These are phyloP conservation scores for Leptopilina drosophilae DNA, from an alignment of 2,888 invertebrate species.

Conservation along the genomic window DNA sequence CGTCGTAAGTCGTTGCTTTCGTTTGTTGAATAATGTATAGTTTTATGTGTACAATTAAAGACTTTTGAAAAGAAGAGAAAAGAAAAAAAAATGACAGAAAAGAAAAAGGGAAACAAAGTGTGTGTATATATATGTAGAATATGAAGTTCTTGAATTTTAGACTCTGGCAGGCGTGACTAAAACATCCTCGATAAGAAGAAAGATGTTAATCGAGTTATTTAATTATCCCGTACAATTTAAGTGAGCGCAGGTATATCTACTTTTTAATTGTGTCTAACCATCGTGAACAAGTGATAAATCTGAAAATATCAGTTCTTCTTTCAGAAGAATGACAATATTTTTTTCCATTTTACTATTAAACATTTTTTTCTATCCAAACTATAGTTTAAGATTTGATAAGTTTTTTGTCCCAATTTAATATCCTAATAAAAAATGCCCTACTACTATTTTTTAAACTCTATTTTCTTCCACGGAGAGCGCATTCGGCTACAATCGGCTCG, in stretches of 20 bases:
- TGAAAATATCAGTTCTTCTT: background rate
- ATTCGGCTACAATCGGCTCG: no score
- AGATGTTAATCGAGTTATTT: slow-evolving; percentile 39
- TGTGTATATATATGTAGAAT: background rate
- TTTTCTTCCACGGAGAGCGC: no score
- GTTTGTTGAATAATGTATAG: slow-evolving; percentile 16
- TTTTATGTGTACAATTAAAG: slow-evolving; percentile 26
- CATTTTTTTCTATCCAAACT: no score
- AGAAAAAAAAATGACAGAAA: no score
- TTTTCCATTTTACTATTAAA: no score
- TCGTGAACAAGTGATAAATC: background rate
- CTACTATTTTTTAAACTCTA: no score
- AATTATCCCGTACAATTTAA: slow-evolving; percentile 23
- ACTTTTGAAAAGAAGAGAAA: background rate
- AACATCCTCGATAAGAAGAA: slow-evolving; percentile 31
- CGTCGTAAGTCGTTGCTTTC: slow-evolving; percentile 14
- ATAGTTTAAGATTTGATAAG: no score
- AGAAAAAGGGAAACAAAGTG: slow-evolving; percentile 15
- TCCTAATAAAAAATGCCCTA: no score
- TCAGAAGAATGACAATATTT: background rate
- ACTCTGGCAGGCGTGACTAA: slow-evolving; percentile 36
- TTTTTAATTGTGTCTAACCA: background rate
- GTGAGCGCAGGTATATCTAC: slow-evolving; percentile 7
- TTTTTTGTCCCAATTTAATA: no score
- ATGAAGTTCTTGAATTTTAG: slow-evolving; percentile 7